Evolutionary conservation across 1,140 invertebrate species (phyloP).

Genomic region (Tetramorium simillimum): DNA sequence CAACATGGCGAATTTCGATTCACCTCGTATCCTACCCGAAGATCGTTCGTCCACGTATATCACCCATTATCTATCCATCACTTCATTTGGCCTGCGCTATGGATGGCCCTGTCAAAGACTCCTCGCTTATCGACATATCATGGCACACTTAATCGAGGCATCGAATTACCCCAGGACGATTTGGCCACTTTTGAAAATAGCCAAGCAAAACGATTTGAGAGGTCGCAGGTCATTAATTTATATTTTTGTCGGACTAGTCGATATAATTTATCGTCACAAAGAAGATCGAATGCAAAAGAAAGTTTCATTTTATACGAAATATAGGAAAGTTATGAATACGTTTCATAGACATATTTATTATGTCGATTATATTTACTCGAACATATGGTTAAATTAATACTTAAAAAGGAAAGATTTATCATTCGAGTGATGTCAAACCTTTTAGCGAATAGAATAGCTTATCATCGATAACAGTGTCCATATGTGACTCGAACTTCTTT

Average conservation of each 20-base stretch:
- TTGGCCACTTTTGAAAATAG: background rate
- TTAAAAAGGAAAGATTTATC: background rate
- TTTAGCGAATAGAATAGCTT: background rate
- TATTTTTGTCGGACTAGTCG: background rate
- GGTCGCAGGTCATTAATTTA: background rate
- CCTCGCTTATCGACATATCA: background rate
- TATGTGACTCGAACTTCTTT: background rate
- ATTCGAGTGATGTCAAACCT: background rate
- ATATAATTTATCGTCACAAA: background rate
- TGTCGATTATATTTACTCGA: background rate
- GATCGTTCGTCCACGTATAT: constrained; percentile 26
- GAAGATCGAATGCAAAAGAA: background rate
- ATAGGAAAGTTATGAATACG: background rate
- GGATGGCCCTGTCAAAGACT: background rate
- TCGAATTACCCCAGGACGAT: background rate
- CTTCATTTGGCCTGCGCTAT: background rate
- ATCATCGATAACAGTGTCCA: background rate
- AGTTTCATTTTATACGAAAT: background rate
- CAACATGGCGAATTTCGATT: constrained; percentile 28
- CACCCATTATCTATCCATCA: constrained; percentile 26
- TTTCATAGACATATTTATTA: background rate
- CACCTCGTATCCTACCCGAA: constrained; percentile 9
- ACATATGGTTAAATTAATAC: background rate
- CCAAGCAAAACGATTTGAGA: background rate
- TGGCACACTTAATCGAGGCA: background rate